Evolutionary conservation across 2,797 vertebrate genomes (phyloP).

Genomic region (Limnodromus scolopaceus): DNA sequence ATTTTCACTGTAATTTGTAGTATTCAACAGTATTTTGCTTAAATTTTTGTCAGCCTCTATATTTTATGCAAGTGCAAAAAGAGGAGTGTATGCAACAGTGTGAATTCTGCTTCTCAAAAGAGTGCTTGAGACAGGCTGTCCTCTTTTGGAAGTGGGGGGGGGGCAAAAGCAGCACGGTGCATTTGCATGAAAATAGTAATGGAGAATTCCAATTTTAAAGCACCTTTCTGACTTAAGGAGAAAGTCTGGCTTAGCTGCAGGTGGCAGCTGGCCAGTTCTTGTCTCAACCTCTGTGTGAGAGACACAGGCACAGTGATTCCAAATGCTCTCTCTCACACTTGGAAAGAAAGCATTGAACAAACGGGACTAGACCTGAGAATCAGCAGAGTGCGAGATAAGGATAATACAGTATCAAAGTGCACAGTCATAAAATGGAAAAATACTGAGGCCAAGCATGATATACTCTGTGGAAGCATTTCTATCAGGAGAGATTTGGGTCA

Average conservation of each 20-base stretch:
- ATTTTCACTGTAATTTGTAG: neutral
- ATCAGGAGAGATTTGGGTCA: neutral
- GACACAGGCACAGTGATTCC: neutral
- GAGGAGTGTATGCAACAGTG: neutral
- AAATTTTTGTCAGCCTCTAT: neutral
- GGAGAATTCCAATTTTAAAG: neutral
- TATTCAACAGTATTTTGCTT: neutral
- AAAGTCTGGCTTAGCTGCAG: neutral
- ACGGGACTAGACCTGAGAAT: neutral
- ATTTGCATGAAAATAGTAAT: neutral
- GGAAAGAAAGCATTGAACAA: neutral
- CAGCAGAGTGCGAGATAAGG: neutral
- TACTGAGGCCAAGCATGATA: neutral
- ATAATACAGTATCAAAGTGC: neutral
- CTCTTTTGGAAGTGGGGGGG: neutral
- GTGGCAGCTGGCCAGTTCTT: neutral
- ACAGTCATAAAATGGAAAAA: constrained; percentile 44
- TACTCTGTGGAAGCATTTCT: neutral
- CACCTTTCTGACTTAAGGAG: neutral
- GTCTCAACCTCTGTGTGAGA: neutral
- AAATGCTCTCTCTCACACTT: neutral
- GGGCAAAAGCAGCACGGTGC: neutral
- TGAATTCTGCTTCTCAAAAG: neutral
- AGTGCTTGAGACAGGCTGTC: neutral
- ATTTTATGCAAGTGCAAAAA: neutral